A percentile compares a stretch with the other conserved stretches of the same genome.
Conservation (phyloP, 2,797 vertebrate species). For the Molossus molossus region DNA sequence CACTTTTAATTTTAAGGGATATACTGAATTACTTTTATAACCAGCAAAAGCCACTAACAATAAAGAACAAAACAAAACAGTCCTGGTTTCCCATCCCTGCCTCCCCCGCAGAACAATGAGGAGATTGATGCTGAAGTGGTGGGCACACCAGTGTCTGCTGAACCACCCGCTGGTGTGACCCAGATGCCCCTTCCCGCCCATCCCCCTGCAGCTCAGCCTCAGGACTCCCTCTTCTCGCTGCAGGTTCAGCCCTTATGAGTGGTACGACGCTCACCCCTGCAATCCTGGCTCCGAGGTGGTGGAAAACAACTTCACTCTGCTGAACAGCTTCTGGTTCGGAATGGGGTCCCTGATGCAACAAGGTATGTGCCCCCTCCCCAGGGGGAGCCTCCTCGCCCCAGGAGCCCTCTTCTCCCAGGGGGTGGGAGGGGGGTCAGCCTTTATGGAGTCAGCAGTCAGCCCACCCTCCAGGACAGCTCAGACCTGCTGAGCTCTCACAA, state of each 20-base stretch:
- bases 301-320: conserved; percentile 99
- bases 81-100: background rate
- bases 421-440: background rate
- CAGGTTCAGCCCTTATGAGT: conserved; percentile 99
- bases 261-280: conserved; percentile 99
- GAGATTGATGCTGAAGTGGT: background rate
- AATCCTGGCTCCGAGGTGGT: conserved; percentile 98
- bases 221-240: background rate
- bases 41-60: conserved; percentile 64
- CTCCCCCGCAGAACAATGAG: background rate
- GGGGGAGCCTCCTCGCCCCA: background rate
- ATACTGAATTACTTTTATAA: conserved; percentile 62
- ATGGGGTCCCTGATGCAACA: conserved; percentile 99
- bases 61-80: conserved; percentile 36
- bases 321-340: conserved; percentile 99
- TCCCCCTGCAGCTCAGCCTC: background rate
- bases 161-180: accelerated
- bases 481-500: background rate
- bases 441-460: background rate
- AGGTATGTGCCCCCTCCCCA: conserved; percentile 87
- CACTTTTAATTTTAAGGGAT: conserved; percentile 77
- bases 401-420: background rate
- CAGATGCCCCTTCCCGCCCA: background rate
- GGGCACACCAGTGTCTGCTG: accelerated
- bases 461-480: background rate